Percentiles rank a stretch among this genome's conserved stretches.
Conservation (phyloP, 2,888 invertebrate species). For the Clusia tigrina region DNA sequence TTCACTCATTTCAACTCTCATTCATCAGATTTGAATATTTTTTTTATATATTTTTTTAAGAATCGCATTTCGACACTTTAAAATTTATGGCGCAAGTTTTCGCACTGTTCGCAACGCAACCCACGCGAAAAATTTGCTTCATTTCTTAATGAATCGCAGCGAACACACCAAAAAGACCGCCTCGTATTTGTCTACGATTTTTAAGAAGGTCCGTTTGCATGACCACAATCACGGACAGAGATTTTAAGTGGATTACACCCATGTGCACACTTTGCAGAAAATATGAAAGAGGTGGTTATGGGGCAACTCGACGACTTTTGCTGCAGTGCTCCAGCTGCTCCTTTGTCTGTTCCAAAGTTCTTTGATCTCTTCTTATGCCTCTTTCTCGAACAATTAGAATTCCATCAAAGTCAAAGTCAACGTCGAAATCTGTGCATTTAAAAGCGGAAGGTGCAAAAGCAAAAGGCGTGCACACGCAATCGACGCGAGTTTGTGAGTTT, state of each 20-base stretch:
- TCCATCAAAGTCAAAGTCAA: not conserved
- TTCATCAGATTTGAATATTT: too few species aligned
- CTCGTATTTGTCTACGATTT: not conserved
- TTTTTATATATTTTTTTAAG: too few species aligned
- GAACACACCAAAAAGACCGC: too few species aligned
- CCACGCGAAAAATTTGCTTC: too few species aligned
- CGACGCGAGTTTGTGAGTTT: constrained; percentile 27
- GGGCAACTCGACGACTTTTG: not conserved
- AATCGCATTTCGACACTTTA: too few species aligned
- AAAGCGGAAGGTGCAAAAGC: not conserved
- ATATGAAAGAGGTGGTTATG: too few species aligned
- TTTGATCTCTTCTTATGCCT: too few species aligned
- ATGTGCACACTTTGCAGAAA: not conserved
- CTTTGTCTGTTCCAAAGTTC: not conserved
- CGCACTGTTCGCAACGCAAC: too few species aligned
- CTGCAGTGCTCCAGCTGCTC: not conserved
- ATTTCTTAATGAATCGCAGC: too few species aligned
- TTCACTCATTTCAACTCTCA: too few species aligned
- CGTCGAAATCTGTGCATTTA: not conserved
- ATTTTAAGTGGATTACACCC: constrained; percentile 2
- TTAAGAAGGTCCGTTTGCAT: not conserved
- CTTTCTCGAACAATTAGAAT: too few species aligned
- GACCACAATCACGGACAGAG: not conserved
- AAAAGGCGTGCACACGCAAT: not conserved
- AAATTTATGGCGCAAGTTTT: too few species aligned